phyloP scores from a whole-genome alignment of 2,797 vertebrate species.

The Tauraco hartlaubi region DNA sequence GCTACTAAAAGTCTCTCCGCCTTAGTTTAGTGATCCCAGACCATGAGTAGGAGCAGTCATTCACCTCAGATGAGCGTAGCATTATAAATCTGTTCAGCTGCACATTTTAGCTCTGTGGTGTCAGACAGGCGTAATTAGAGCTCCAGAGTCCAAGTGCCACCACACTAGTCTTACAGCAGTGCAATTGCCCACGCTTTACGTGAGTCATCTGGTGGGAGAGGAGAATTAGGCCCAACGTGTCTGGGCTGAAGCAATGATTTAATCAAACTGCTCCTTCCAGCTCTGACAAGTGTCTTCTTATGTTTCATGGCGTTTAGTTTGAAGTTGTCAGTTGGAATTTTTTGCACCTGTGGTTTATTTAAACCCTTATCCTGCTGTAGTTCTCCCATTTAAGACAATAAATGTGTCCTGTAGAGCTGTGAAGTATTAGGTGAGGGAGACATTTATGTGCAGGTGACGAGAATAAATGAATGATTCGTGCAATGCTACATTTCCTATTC shows the following conservation, averaged over 20 bases:
- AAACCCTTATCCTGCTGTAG: constrained; percentile 21
- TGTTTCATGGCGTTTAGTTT: constrained; percentile 19
- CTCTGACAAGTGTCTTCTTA: constrained; percentile 48
- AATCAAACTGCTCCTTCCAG: constrained; percentile 57
- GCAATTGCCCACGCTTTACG: constrained; percentile 51
- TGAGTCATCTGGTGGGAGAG: constrained; percentile 66
- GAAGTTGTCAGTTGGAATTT: constrained; percentile 50
- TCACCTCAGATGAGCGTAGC: not conserved
- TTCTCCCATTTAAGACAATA: constrained; percentile 36
- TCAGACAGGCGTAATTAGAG: constrained; percentile 49
- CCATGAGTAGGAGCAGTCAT: constrained; percentile 27
- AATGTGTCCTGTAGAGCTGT: constrained; percentile 5
- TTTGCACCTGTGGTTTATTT: constrained; percentile 65
- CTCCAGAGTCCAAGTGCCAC: constrained; percentile 67
- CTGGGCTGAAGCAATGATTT: constrained; percentile 58
- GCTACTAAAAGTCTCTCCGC: not conserved
- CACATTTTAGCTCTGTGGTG: constrained; percentile 31
- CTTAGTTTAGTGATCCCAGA: not conserved
- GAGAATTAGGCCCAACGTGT: constrained; percentile 52
- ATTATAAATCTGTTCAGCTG: constrained; percentile 27
- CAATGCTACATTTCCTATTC: constrained; percentile 8
- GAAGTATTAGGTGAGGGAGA: constrained; percentile 50
- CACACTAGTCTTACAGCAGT: constrained; percentile 9
- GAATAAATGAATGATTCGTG: constrained; percentile 16
- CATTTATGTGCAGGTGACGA: constrained; percentile 2